phyloP scores from a whole-genome alignment of 2,113 vertebrate genomes.

The Nyctereutes procyonoides region DNA sequence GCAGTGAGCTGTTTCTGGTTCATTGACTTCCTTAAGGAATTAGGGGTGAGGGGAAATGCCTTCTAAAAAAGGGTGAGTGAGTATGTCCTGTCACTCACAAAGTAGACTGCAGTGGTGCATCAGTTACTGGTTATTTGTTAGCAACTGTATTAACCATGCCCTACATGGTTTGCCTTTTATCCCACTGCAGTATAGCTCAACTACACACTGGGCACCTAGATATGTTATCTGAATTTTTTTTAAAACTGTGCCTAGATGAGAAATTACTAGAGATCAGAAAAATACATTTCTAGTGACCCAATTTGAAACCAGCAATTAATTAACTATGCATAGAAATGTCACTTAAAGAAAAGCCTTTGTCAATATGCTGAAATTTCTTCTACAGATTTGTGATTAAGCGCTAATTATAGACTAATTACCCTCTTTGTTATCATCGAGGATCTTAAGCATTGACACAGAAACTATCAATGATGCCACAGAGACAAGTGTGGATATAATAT shows the following conservation, averaged over 20 bases:
- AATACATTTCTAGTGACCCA: conserved; percentile 80
- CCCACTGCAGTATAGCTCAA: conserved; percentile 47
- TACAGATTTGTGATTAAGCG: conserved; percentile 88
- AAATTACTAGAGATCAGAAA: conserved; percentile 76
- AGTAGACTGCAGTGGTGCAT: not conserved
- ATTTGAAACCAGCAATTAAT: conserved; percentile 83
- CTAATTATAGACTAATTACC: conserved; percentile 87
- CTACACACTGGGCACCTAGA: conserved; percentile 51
- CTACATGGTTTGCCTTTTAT: not conserved
- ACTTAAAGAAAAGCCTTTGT: conserved; percentile 81
- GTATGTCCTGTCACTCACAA: not conserved
- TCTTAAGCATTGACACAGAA: conserved; percentile 78
- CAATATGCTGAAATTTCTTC: conserved; percentile 86
- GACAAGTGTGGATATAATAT: conserved; percentile 75
- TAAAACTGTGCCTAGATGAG: conserved; percentile 65
- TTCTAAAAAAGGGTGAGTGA: not conserved
- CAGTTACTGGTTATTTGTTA: not conserved
- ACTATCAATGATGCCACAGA: conserved; percentile 82
- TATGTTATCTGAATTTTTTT: conserved; percentile 33
- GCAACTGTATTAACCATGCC: not conserved
- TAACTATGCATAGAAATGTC: conserved; percentile 81
- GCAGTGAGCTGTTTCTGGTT: not conserved
- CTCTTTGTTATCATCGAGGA: conserved; percentile 81
- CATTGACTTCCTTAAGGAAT: not conserved
- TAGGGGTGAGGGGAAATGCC: not conserved